phyloP scores from a whole-genome alignment of 2,113 vertebrate genomes.

The Cyphomyrus plagiostoma region DNA sequence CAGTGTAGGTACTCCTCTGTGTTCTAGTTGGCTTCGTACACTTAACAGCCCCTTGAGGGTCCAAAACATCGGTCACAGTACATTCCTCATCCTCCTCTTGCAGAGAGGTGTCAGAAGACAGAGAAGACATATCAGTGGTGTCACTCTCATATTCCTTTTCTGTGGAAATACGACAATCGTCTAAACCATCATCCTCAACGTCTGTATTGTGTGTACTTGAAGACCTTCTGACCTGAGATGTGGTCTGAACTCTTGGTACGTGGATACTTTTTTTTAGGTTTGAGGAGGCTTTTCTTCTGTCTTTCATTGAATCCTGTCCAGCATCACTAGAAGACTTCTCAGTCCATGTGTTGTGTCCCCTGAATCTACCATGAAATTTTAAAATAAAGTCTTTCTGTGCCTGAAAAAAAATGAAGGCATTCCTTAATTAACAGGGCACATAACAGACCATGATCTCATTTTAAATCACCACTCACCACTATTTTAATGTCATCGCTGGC shows the following conservation, averaged over 20 bases:
- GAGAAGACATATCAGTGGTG: background rate
- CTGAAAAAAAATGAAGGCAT: conserved; percentile 26
- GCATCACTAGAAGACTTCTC: background rate
- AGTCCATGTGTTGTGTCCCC: conserved; percentile 6
- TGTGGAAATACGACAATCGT: background rate
- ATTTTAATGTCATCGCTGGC: conserved; percentile 44
- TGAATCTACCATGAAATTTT: background rate
- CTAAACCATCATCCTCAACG: background rate
- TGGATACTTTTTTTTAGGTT: background rate
- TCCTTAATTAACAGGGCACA: background rate
- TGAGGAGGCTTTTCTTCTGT: background rate
- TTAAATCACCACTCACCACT: conserved; percentile 46
- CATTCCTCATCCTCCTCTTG: background rate
- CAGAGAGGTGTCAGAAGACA: background rate
- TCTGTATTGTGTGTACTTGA: background rate
- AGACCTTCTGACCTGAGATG: background rate
- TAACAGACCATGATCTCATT: background rate
- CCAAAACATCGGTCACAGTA: background rate
- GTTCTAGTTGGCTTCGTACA: background rate
- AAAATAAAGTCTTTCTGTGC: conserved; percentile 16
- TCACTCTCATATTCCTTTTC: background rate
- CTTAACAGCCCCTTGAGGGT: background rate
- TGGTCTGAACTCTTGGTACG: background rate
- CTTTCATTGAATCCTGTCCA: background rate
- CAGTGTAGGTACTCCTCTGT: background rate